These are phyloP conservation scores for Phrynocephalus vlangalii DNA, from an alignment of 2,797 vertebrate species.

Conservation along the genomic window DNA sequence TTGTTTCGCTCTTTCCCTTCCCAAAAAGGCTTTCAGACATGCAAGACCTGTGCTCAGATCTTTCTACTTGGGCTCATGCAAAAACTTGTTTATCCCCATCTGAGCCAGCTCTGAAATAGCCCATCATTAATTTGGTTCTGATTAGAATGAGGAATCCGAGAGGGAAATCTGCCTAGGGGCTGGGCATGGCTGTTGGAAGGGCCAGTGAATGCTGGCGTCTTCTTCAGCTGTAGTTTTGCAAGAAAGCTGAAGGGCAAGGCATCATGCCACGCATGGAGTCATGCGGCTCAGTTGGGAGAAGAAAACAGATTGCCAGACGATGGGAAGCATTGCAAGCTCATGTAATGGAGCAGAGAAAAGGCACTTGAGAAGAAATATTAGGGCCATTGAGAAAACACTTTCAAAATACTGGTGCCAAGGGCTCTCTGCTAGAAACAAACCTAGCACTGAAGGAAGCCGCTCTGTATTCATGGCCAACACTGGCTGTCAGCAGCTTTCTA, in stretches of 20 bases:
- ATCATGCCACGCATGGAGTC: neutral
- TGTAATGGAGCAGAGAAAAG: too few relatives aligned
- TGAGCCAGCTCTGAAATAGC: neutral
- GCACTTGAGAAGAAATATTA: neutral
- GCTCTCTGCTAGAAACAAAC: neutral
- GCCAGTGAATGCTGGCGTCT: neutral
- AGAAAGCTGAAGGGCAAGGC: neutral
- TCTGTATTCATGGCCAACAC: too few relatives aligned
- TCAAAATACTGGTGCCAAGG: neutral
- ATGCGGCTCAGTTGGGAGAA: too few relatives aligned
- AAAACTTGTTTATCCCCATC: neutral
- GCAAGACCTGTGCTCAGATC: neutral
- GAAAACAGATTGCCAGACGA: too few relatives aligned
- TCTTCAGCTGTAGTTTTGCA: neutral
- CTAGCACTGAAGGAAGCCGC: too few relatives aligned
- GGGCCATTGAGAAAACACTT: neutral
- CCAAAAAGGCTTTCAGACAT: too few relatives aligned
- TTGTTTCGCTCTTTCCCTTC: neutral
- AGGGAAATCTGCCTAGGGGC: neutral
- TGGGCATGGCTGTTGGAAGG: neutral
- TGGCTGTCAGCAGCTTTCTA: too few relatives aligned
- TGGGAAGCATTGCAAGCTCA: too few relatives aligned
- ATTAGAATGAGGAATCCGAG: neutral
- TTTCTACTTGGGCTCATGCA: neutral
- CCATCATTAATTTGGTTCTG: neutral